A percentile compares a stretch with the other conserved stretches of the same genome.
Conservation (phyloP, 2,797 vertebrate genomes). For the Falco peregrinus region DNA sequence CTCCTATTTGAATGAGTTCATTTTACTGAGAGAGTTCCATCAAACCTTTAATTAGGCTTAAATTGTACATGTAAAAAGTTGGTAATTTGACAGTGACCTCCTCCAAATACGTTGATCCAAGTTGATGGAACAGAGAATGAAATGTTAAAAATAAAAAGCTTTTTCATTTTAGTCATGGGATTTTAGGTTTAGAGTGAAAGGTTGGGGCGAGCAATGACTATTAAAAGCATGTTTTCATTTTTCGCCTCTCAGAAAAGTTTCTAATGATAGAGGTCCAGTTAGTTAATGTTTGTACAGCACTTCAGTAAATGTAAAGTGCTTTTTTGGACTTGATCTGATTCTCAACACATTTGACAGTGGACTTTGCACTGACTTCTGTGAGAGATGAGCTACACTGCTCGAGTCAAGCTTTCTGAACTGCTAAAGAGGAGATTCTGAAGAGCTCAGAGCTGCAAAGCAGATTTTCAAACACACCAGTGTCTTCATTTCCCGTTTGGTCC, state of each 20-base stretch:
- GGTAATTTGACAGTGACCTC: conserved; percentile 72
- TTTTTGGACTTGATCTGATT: background rate
- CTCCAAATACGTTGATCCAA: conserved; percentile 61
- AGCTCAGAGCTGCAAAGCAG: background rate
- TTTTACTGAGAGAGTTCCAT: conserved; percentile 75
- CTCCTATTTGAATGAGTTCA: conserved; percentile 72
- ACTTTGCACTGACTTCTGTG: background rate
- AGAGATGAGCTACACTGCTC: background rate
- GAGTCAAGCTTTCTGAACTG: background rate
- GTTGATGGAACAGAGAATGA: conserved; percentile 61
- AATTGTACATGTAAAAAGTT: conserved; percentile 71
- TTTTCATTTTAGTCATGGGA: conserved; percentile 16
- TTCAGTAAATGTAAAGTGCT: background rate
- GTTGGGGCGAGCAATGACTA: background rate
- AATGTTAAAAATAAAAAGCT: conserved; percentile 67
- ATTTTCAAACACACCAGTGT: background rate
- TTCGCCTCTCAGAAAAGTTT: conserved; percentile 10
- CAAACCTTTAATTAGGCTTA: conserved; percentile 78
- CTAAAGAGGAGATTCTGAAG: background rate
- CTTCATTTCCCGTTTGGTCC: background rate
- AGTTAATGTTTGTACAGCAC: conserved; percentile 1
- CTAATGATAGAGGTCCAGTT: background rate
- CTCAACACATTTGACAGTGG: background rate
- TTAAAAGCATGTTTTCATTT: conserved; percentile 42
- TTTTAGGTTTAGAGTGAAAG: conserved; percentile 39